Base-by-base conservation (phyloP, 2,888 invertebrate genomes). In the Acrocyrtus sp. region DNA sequence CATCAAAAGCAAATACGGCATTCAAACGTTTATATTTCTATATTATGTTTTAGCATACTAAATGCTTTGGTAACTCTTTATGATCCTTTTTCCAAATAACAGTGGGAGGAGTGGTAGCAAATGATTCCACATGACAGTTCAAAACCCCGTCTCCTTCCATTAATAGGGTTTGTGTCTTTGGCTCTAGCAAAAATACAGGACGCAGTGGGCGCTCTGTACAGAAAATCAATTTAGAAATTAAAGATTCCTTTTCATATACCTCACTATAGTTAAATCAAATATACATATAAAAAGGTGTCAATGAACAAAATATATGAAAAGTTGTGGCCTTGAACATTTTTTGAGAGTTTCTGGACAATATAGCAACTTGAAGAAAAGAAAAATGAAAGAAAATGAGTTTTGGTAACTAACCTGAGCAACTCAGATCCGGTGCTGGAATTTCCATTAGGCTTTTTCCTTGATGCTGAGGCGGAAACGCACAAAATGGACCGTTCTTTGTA, bases 81-180 rank as follows among this genome's bases (percentile, higher is more conserved):
- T 94, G 94, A 83, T 96, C 93, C 83, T 93, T 94, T 82, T 91
- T 92, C 97, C 97, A 97, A 76, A 90, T 88, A 83, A 96, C 93
- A 76, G 88, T 88, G 85, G 95, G 89, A 50, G 90, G 89, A 74
- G 90, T 88, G 48, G 90, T 89, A 2, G 91, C 90, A 61, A 90
- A 92, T 26, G 94, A 93, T 76, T 90, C 91, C 2, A 95, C 95
- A 76, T 90, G 89, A 84, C 96, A 97, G 74, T 89, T 87, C 80
- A 97, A 86, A 50, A 91, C 92, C 6, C 94, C 90, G 82, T 94
- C 92, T 73, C 90, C 90, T n/a, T 93, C 94, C 84, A 92, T 93
- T 68, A 96, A 89, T n/a, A 93, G 92, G 83, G 93, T 88, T 85
- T 92, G 91, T 60, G 91, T 89, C 81, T 88, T 88, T 0, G 96